Evolutionary conservation across 2,113 vertebrate genomes (phyloP), one percentile per base, ranked within the genome.

Genomic region (Sander vitreus): DNA sequence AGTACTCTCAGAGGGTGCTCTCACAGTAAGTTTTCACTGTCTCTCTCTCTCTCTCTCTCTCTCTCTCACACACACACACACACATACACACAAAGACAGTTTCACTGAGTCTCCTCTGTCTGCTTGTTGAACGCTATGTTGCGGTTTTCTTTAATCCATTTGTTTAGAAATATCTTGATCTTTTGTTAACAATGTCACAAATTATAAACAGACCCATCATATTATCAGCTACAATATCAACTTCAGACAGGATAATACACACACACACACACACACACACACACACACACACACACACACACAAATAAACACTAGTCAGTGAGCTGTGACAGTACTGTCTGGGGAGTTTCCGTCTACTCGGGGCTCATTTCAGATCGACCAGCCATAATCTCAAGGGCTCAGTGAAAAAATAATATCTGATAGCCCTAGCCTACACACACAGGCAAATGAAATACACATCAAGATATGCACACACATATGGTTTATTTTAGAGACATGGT

Each of bases 261-360:
- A 60, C 47, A 57, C 45, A 62, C 23, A 69, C 65, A 76, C 43
- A 58, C 59, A 53, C 39, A 58, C 43, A 47, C 25, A 65, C 43
- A 70, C 11, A 57, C 59, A 76, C 12, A 9, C 55, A n/a, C 33
- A 71, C 58, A 60, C 25, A 65, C 43, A 70, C 11, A 51, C 65
- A 76, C 12, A 23, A 2, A 67, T 0, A 53, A 1, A 78, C 13
- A 4, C 18, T 48, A 10, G 36, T 74, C 53, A 78, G 25, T 82
- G 59, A 81, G 65, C 45, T 77, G 71, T 81, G 74, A 85, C 55
- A 68, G 75, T 23, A 48, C 69, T 82, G 67, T 80, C 63, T 85
- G 72, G 72, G 62, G 86, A 78, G 43, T 82, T 90, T 89, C 77
- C 58, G 1, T 77, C 70, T 73, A 69, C 33, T 73, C 57, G 5